Percentiles rank a stretch among this genome's conserved stretches.
phyloP scores from a whole-genome alignment of 2,113 vertebrate species.

The Pseudorasbora parva region DNA sequence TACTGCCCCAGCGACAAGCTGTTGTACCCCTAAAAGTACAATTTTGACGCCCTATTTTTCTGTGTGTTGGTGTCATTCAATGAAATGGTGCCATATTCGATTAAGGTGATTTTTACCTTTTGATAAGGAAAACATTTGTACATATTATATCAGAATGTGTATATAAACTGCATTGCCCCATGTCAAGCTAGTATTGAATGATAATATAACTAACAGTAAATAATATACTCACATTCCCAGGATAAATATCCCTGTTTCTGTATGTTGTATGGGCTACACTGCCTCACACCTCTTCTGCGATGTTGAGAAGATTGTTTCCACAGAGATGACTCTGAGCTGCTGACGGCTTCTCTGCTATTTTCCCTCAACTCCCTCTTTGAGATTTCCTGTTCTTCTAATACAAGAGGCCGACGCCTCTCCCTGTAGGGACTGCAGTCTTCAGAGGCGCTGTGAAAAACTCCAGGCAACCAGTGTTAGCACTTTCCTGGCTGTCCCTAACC shows the following conservation, averaged over 20 bases:
- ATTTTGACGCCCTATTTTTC: no score
- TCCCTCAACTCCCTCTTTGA: constrained; percentile 1
- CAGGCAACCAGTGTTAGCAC: background rate
- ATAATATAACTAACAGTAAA: background rate
- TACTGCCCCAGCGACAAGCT: no score
- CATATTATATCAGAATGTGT: background rate
- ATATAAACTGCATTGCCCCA: background rate
- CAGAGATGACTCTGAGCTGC: constrained; percentile 6
- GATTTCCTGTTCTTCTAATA: background rate
- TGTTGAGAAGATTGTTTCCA: constrained; percentile 47
- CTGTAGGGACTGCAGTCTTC: background rate
- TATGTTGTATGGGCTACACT: constrained; percentile 41
- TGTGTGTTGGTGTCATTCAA: background rate
- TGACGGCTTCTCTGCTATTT: background rate
- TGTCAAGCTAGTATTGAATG: background rate
- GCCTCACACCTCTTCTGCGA: background rate
- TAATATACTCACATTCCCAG: background rate
- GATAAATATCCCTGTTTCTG: background rate
- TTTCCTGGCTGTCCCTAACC: background rate
- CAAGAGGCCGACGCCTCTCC: background rate
- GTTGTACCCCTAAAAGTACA: no score
- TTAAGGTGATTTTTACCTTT: background rate
- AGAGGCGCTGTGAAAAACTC: constrained; percentile 17
- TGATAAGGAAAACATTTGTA: background rate
- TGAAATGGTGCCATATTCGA: background rate